Percentiles rank a stretch among this genome's conserved stretches.
These are phyloP conservation scores for Drosophila prolongata DNA, from an alignment of 2,888 invertebrate genomes.

Conservation along the genomic window DNA sequence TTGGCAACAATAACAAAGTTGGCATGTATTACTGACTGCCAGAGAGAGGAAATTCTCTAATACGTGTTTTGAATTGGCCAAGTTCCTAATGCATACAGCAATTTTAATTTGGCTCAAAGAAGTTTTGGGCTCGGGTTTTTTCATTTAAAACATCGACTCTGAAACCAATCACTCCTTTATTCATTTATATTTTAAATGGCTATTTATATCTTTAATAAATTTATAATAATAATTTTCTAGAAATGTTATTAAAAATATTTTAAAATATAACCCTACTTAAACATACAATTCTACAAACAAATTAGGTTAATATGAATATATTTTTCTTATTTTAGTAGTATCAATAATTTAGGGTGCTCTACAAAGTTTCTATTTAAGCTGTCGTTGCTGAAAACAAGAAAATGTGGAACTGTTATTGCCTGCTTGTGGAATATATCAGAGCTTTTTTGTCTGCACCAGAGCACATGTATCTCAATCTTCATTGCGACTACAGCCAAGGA, in stretches of 20 bases:
- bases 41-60: slow-evolving; percentile 7
- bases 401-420: slow-evolving; percentile 2
- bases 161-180: too few species aligned
- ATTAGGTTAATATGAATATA: too few species aligned
- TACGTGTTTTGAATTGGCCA: slow-evolving; percentile 24
- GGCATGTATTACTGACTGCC: slow-evolving; percentile 9
- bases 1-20: slow-evolving; percentile 62
- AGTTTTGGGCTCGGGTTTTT: neutral
- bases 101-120: neutral
- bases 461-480: slow-evolving; percentile 33
- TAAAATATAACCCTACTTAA: too few species aligned
- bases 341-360: neutral
- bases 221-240: too few species aligned
- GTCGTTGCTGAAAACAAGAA: slow-evolving; percentile 2
- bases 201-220: too few species aligned
- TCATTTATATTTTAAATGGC: too few species aligned
- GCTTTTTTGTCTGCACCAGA: slow-evolving; percentile 3
- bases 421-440: slow-evolving; percentile 1
- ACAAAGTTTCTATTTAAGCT: neutral
- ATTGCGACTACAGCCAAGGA: slow-evolving; percentile 20
- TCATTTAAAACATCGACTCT: too few species aligned
- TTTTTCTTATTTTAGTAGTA: neutral
- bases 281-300: too few species aligned
- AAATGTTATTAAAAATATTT: too few species aligned
- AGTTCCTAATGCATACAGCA: neutral